Evolutionary conservation across 1,140 invertebrate species (phyloP).

Genomic region (Leptinotarsa texana): DNA sequence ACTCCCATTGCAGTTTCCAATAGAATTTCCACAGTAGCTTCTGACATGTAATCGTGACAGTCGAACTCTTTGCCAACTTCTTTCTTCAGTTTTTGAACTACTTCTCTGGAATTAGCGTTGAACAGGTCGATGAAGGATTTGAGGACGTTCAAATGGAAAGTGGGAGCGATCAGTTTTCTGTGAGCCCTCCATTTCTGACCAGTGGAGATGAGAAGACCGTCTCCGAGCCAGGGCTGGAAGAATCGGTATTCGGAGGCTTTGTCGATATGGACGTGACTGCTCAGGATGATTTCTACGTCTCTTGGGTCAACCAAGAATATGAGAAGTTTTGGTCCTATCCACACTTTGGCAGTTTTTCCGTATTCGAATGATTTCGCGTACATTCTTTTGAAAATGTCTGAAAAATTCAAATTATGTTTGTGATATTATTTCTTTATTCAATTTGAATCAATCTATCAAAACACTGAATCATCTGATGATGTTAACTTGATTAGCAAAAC

Average conservation of each 20-base stretch:
- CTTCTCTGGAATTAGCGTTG: slow-evolving; percentile 74
- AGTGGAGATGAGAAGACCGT: slow-evolving; percentile 81
- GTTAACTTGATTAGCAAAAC: too few relatives aligned
- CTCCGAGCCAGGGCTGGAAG: slow-evolving; percentile 88
- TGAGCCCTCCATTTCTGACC: slow-evolving; percentile 81
- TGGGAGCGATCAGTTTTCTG: slow-evolving; percentile 79
- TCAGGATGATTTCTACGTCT: slow-evolving; percentile 74
- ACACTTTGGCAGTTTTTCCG: slow-evolving; percentile 65
- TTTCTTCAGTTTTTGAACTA: slow-evolving; percentile 68
- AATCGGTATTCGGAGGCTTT: slow-evolving; percentile 68
- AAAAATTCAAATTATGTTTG: slow-evolving; percentile 23
- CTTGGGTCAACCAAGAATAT: slow-evolving; percentile 73
- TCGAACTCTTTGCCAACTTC: slow-evolving; percentile 72
- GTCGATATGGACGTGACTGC: slow-evolving; percentile 79
- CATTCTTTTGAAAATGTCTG: slow-evolving; percentile 71
- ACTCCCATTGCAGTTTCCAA: slow-evolving; percentile 84
- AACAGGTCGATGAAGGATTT: slow-evolving; percentile 82
- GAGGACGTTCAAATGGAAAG: slow-evolving; percentile 81
- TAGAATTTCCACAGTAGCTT: slow-evolving; percentile 79
- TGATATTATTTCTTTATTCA: too few relatives aligned
- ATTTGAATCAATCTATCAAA: too few relatives aligned
- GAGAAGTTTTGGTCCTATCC: slow-evolving; percentile 74
- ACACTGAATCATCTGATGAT: too few relatives aligned
- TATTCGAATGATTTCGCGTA: slow-evolving; percentile 63
- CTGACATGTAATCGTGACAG: slow-evolving; percentile 82